Conservation (phyloP, 1,140 invertebrate species). For the Choristoneura fumiferana region DNA sequence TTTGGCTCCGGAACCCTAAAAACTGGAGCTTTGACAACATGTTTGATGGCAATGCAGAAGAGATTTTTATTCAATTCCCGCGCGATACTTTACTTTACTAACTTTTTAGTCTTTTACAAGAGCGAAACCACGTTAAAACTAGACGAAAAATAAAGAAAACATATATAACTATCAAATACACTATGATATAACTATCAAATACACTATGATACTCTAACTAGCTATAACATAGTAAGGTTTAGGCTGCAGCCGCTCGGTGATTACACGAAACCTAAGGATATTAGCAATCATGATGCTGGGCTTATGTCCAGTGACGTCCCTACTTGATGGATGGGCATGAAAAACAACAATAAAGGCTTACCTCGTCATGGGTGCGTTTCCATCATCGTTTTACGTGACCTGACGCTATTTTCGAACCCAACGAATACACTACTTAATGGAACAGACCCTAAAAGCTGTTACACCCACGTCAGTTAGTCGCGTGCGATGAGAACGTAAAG, state of each 20-base stretch:
- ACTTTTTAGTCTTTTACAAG: too few species aligned
- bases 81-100: too few species aligned
- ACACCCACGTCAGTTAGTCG: constrained; percentile 8
- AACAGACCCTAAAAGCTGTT: background rate
- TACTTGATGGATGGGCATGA: constrained; percentile 1
- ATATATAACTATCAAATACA: too few species aligned
- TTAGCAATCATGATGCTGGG: background rate
- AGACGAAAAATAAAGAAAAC: too few species aligned
- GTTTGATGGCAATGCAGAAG: too few species aligned
- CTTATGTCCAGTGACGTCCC: background rate
- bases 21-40: too few species aligned
- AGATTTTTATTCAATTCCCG: too few species aligned
- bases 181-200: too few species aligned
- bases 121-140: too few species aligned
- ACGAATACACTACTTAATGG: background rate
- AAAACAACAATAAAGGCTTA: background rate
- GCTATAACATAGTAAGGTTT: too few species aligned
- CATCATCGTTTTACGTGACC: constrained; percentile 12
- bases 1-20: too few species aligned
- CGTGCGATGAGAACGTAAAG: constrained; percentile 1
- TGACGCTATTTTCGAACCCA: constrained; percentile 2
- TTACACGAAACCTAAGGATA: background rate
- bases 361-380: constrained; percentile 1
- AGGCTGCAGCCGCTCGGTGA: background rate
- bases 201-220: too few species aligned